Evolutionary conservation across 2,888 invertebrate genomes (phyloP), one percentile per base, ranked within the genome.

Genomic region (Drosophila stalkeri): DNA sequence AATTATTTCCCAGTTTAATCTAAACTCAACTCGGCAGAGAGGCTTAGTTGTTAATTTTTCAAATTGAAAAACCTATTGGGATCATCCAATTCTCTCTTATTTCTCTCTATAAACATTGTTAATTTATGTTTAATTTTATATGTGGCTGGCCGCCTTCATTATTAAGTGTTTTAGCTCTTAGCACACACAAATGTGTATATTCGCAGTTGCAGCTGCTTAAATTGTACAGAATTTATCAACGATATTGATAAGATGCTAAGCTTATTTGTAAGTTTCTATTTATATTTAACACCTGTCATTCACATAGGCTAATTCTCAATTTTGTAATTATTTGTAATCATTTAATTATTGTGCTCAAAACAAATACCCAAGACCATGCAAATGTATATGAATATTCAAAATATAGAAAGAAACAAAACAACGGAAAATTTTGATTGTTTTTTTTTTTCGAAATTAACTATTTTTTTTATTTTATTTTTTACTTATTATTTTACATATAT

Each of bases 1-100:
- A 97, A 93, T 93, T 97, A 81, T 97, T 97, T 93, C 97, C 97
- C 43, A 95, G 95, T 73, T 93, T 97, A 89, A 94, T 95, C 62
- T 96, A 94, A 81, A 16, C 16, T 16, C 37, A 39, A 46, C 43
- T 52, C 47, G 5, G 59, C 51, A 12, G 20, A 61, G 43, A 64
- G 46, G 70, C 44, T 41, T 44, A 43, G 54, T 43, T 51, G 52
- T 44, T 9, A 52, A 54, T 75, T 82, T 81, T 81, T 80, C 75
- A 80, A 80, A 80, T 77, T 80, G 77, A 75, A 84, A 81, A 78
- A 52, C 60, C 33, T 39, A 52, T 72, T 66, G 43, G 43, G 64
- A 72, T 55, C 63, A 70, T 37, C 49, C 51, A 47, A 54, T 56
- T 59, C 59, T 78, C 72, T 83, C 72, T 55, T 3, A 27, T 27